Evolutionary conservation across 2,113 vertebrate species (phyloP).

Genomic region (Cricetomys ansorgei): DNA sequence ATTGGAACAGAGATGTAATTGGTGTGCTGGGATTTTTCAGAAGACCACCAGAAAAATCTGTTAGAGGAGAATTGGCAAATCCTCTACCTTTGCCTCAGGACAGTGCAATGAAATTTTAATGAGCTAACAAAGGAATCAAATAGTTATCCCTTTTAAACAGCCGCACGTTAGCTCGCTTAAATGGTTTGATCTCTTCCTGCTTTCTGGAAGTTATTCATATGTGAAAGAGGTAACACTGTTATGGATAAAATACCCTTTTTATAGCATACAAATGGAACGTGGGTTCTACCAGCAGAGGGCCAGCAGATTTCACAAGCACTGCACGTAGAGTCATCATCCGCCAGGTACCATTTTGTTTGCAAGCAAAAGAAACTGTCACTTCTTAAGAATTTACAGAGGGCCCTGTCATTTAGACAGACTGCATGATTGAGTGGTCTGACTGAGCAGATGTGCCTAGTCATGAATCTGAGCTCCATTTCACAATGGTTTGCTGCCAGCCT

Average conservation of each 20-base stretch:
- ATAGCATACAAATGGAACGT: rapidly evolving
- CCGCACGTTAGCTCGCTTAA: constrained; percentile 24
- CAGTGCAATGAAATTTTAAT: constrained; percentile 39
- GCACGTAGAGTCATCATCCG: neutral
- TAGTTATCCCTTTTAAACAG: neutral
- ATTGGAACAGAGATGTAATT: neutral
- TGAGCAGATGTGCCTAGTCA: too few species aligned
- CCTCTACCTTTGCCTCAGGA: neutral
- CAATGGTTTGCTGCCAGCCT: neutral
- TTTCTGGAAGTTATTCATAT: constrained; percentile 60
- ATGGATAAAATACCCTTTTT: neutral
- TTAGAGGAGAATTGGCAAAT: neutral
- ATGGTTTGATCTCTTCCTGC: neutral
- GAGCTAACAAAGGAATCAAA: neutral
- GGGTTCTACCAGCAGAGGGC: neutral
- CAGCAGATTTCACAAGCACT: neutral
- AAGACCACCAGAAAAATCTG: constrained; percentile 11
- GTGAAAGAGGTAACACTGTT: neutral
- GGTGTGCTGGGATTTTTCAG: neutral
- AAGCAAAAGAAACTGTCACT: neutral
- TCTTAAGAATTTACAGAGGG: neutral
- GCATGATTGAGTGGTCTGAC: neutral
- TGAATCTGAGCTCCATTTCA: neutral
- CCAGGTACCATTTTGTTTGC: neutral
- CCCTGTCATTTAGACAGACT: neutral